Evolutionary conservation across 37 sponge, comb jelly and placozoan genomes (phyloP), one percentile per base, ranked within the genome.

Genomic region (Ianthella basta): DNA sequence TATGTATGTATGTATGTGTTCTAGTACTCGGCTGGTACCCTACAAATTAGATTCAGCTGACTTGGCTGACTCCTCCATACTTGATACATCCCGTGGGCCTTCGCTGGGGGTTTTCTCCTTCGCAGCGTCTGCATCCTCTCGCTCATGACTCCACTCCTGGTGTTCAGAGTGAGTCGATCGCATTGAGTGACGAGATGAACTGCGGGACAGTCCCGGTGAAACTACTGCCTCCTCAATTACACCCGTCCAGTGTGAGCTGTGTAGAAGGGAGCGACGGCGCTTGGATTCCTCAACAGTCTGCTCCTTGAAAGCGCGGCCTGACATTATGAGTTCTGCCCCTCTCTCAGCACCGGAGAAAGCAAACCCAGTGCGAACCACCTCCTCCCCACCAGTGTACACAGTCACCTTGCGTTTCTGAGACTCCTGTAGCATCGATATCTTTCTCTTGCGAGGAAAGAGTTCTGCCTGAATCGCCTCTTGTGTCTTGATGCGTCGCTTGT

Each of bases 341-440:
- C 97, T 95, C 27, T 74, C 82, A n/a, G 82, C 74, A 25, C 92
- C 91, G 29, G 97, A 80, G 59, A 92, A 97, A 21, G 97, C 97
- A 73, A 92, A 97, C 4, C 97, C 95, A 33, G 85, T 92, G 0
- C 89, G 68, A 24, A 21, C 20, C 44, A 75, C 53, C 21, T 34
- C 73, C 23, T 84, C 24, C 5, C 85, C 54, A 32, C 50, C 33
- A 18, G 37, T 34, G 4, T 72, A 41, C 25, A 84, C 55, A 19
- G 72, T 41, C 5, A 81, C 38, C 30, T 50, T 41, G 34, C 38
- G 54, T 50, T 67, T 83, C 54, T 63, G 24, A 29, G 37, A 38
- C 35, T 63, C 30, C n/a, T 41, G 67, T 21, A 65, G 67, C 32
- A 64, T 41, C 13, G 50, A 53, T 20, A 37, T 6, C 30, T 40